Evolutionary conservation across 2,888 invertebrate genomes (phyloP).

Genomic region (Thymelicus lineola): DNA sequence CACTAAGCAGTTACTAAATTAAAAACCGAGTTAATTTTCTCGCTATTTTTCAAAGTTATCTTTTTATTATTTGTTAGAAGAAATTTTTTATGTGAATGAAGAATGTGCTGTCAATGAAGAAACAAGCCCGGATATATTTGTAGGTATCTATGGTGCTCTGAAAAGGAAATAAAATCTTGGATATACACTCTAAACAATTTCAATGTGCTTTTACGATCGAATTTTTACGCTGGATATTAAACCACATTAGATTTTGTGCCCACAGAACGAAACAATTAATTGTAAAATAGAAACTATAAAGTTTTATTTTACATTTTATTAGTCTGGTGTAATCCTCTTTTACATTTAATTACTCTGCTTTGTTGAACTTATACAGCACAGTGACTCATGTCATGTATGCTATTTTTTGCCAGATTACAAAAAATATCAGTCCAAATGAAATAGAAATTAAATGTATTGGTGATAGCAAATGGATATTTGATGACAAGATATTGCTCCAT

Average conservation of each 20-base stretch:
- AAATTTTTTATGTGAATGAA: neutral
- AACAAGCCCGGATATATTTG: neutral
- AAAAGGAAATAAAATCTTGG: neutral
- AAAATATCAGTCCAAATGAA: neutral
- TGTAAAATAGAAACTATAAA: neutral
- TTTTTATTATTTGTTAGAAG: conserved; percentile 1
- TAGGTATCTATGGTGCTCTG: neutral
- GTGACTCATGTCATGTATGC: neutral
- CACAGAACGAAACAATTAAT: neutral
- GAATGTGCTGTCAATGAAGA: neutral
- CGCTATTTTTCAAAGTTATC: conserved; percentile 3
- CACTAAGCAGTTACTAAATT: conserved; percentile 12
- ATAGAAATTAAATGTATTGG: neutral
- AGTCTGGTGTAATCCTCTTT: neutral
- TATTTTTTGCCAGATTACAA: neutral
- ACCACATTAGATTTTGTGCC: neutral
- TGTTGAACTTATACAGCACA: neutral
- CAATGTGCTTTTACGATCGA: conserved; percentile 4
- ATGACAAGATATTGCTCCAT: conserved; percentile 6
- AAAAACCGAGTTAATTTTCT: conserved; percentile 12
- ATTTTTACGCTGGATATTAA: neutral
- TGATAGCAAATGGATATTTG: conserved; percentile 8
- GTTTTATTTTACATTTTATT: neutral
- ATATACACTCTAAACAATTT: neutral
- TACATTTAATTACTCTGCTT: neutral